A percentile compares a stretch with the other conserved stretches of the same genome.
Evolutionary conservation across 2,888 invertebrate genomes (phyloP).

Genomic region (Vanessa cardui): DNA sequence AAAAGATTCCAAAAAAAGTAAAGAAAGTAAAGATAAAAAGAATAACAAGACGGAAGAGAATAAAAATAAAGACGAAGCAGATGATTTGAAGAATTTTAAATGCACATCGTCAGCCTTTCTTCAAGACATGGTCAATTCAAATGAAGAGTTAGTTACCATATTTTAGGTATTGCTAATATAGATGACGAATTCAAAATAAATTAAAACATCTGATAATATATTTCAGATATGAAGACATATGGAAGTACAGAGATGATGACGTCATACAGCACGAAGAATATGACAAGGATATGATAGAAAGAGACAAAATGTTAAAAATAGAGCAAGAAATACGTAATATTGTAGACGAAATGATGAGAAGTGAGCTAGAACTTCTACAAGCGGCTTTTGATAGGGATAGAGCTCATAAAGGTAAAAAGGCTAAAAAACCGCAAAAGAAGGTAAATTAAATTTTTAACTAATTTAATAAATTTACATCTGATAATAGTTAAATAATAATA

Average conservation of each 20-base stretch:
- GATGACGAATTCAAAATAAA: neutral
- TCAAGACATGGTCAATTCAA: slow-evolving; percentile 86
- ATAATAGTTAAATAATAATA: neutral
- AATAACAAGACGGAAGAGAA: slow-evolving; percentile 73
- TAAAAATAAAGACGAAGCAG: slow-evolving; percentile 84
- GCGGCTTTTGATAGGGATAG: slow-evolving; percentile 88
- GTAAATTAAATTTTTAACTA: slow-evolving; percentile 43
- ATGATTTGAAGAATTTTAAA: slow-evolving; percentile 85
- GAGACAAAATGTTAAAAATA: slow-evolving; percentile 91
- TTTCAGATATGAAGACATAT: slow-evolving; percentile 88
- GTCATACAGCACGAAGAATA: slow-evolving; percentile 89
- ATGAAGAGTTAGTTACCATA: slow-evolving; percentile 84
- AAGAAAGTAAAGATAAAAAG: slow-evolving; percentile 87
- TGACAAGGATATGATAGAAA: slow-evolving; percentile 91
- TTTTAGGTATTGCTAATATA: neutral
- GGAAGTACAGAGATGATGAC: slow-evolving; percentile 91
- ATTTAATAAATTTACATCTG: neutral
- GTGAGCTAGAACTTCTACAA: slow-evolving; percentile 86
- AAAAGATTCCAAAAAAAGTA: slow-evolving; percentile 90
- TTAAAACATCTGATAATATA: slow-evolving; percentile 6
- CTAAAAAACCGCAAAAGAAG: slow-evolving; percentile 89
- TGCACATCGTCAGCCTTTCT: slow-evolving; percentile 88
- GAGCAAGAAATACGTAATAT: slow-evolving; percentile 91
- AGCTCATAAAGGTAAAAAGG: slow-evolving; percentile 88
- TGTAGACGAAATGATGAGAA: slow-evolving; percentile 90